Evolutionary conservation across 2,888 invertebrate genomes (phyloP), one percentile per base, ranked within the genome.

Genomic region (Drosophila silvestris): DNA sequence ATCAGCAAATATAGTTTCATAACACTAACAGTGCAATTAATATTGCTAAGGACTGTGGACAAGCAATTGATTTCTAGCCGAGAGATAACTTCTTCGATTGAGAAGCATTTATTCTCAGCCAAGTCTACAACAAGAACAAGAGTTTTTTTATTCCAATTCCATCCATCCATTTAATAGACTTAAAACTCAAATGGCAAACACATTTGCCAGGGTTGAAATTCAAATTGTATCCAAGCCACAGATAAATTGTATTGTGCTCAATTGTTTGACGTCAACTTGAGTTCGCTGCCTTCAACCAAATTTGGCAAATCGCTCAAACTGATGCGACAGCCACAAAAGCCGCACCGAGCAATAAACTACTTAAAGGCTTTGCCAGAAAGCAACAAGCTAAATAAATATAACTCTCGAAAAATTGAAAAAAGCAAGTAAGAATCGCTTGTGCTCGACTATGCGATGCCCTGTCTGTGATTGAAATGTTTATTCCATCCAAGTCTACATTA

Each of bases 311-410:
- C 67, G 78, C 66, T 78, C 63, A 61, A 75, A 67, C 70, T 74
- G 74, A 79, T 64, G 70, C 75, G 63, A 66, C 69, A 74, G 61
- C 51, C 76, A 39, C 71, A 63, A 61, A 61, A 62, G 75, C 61
- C 51, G 44, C 44, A 58, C 39, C 75, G 53, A 57, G 75, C 77
- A 67, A 79, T 79, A 67, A 82, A 82, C 70, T 76, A 77, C 70
- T 77, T 80, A 65, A 79, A 82, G 77, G 69, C 64, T 76, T 70
- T 70, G 56, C 47, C 76, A 39, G 44, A 69, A 39, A 79, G 79
- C 70, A 68, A 85, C 81, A 71, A 70, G 84, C 87, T 82, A 82
- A 87, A 87, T 84, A 84, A 83, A 83, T 83, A 86, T 81, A 72
- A 47, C 81, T 69, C 72, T 70, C 54, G 50, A 83, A 75, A 72